phyloP scores from a whole-genome alignment of 1,140 invertebrate genomes.

The Rhyzopertha dominica region DNA sequence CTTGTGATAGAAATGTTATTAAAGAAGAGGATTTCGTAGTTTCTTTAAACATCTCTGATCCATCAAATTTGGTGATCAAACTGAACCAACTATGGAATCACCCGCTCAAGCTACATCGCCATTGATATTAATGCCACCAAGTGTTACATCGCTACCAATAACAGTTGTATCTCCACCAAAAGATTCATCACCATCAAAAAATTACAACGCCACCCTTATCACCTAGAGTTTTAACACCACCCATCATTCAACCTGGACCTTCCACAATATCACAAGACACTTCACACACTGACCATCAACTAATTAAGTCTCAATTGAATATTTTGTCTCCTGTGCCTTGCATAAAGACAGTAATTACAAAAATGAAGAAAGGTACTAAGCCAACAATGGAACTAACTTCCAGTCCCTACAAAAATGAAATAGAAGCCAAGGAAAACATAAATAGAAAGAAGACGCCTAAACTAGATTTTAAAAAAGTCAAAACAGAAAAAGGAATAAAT shows the following conservation, averaged over 20 bases:
- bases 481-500: constrained; percentile 10
- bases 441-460: constrained; percentile 15
- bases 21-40: constrained; percentile 16
- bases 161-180: not conserved
- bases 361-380: constrained; percentile 13
- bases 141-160: not conserved
- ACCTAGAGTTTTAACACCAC: constrained; percentile 2
- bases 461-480: constrained; percentile 9
- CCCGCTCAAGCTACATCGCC: no score
- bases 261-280: constrained; percentile 7
- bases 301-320: constrained; percentile 12
- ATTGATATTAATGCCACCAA: no score
- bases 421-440: constrained; percentile 11
- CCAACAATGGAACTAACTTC: constrained; percentile 17
- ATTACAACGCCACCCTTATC: constrained; percentile 4
- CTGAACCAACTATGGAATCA: no score
- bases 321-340: constrained; percentile 13
- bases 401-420: constrained; percentile 14
- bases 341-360: constrained; percentile 14
- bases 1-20: constrained; percentile 30
- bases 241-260: constrained; percentile 8
- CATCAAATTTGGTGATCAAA: no score
- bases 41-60: constrained; percentile 4
- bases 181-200: constrained; percentile 4
- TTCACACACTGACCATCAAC: constrained; percentile 11